Conservation (phyloP, 2,888 invertebrate genomes). For the Venusia cambrica region DNA sequence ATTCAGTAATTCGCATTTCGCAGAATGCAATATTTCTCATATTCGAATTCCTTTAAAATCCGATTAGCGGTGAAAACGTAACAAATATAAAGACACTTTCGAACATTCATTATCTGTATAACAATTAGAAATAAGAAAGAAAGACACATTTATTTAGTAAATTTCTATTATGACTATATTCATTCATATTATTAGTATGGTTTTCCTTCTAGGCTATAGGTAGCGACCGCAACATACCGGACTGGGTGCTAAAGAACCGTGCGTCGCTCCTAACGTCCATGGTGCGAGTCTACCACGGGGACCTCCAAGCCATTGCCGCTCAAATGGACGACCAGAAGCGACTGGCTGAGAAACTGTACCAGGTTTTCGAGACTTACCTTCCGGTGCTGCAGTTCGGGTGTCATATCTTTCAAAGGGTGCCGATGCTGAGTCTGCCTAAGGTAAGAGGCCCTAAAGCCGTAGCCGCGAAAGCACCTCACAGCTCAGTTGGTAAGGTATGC, state of each 20-base stretch:
- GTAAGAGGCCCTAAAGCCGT: too few relatives aligned
- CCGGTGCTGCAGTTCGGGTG: conserved; percentile 92
- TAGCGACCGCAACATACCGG: conserved; percentile 91
- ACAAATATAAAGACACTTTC: too few relatives aligned
- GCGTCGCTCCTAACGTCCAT: conserved; percentile 88
- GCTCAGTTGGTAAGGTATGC: too few relatives aligned
- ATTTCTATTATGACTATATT: too few relatives aligned
- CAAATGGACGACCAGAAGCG: conserved; percentile 77
- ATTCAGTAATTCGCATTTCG: too few relatives aligned
- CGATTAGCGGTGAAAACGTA: too few relatives aligned
- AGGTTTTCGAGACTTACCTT: conserved; percentile 94
- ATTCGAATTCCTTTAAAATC: too few relatives aligned
- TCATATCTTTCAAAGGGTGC: conserved; percentile 91
- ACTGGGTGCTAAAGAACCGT: conserved; percentile 89
- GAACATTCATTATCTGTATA: too few relatives aligned
- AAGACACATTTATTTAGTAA: too few relatives aligned
- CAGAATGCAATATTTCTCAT: too few relatives aligned
- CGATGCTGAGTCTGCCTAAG: conserved; percentile 90
- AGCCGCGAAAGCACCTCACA: too few relatives aligned
- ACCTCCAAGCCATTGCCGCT: conserved; percentile 86
- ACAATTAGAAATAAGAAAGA: too few relatives aligned
- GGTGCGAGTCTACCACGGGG: conserved; percentile 91
- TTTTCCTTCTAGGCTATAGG: conserved; percentile 86
- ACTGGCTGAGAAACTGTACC: conserved; percentile 86
- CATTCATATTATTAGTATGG: conserved; percentile 1